Percentiles rank a stretch among this genome's conserved stretches.
These are phyloP conservation scores for Apostichopus parvimensis DNA, from an alignment of 35 echinoderm and acorn worm species.

Conservation along the genomic window DNA sequence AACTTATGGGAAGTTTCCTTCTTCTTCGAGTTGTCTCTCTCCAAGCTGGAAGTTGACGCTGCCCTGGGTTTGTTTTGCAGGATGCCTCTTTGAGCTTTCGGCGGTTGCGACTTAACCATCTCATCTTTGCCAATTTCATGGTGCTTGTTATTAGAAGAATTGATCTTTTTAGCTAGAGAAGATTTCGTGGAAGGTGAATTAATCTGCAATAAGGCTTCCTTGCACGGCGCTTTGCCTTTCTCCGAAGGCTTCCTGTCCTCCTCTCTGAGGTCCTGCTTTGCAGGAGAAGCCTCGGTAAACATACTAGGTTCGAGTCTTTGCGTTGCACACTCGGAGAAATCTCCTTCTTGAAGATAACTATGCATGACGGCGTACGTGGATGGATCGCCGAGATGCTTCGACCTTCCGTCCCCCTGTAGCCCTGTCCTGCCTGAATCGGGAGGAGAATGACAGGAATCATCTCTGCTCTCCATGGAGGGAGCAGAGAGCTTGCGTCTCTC, in stretches of 20 bases:
- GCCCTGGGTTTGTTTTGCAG: constrained; percentile 28
- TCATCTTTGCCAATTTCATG: constrained; percentile 34
- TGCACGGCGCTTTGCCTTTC: constrained; percentile 19
- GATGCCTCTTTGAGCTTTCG: constrained; percentile 26
- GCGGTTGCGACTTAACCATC: not conserved
- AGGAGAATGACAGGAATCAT: constrained; percentile 60
- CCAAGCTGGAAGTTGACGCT: constrained; percentile 23
- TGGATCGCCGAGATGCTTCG: constrained; percentile 55
- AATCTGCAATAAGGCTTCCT: constrained; percentile 42
- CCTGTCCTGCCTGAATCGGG: constrained; percentile 42
- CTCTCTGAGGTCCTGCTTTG: constrained; percentile 15
- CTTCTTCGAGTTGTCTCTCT: constrained; percentile 19
- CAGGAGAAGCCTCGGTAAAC: constrained; percentile 55
- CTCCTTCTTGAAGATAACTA: constrained; percentile 72
- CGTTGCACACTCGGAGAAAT: constrained; percentile 85
- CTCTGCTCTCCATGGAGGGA: constrained; percentile 46
- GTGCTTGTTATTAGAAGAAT: constrained; percentile 29
- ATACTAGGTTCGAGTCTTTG: constrained; percentile 80
- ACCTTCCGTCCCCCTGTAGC: not conserved
- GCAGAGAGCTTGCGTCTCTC: constrained; percentile 54
- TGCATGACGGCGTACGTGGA: constrained; percentile 88
- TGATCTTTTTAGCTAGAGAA: constrained; percentile 46
- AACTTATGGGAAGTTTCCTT: not conserved
- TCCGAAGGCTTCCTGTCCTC: constrained; percentile 20
- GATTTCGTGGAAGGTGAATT: constrained; percentile 31